These are phyloP conservation scores for Dendronephthya gigantea DNA, from an alignment of 64 coral and sea anemone species.

Conservation along the genomic window DNA sequence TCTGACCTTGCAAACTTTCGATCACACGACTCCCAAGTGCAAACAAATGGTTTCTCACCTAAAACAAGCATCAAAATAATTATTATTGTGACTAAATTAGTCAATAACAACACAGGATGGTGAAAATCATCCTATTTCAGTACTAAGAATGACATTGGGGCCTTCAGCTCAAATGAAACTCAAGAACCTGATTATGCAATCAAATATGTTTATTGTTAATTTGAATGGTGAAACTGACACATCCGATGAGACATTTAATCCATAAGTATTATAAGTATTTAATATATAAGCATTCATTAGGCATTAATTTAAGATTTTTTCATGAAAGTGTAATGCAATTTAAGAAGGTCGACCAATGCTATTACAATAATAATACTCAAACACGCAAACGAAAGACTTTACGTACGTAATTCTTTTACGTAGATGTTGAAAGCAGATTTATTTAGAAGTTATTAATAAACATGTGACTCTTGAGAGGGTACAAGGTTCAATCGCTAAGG, in stretches of 20 bases:
- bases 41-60: conserved; percentile 98
- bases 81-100: neutral
- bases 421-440: too few species aligned
- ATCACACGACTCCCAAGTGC: conserved; percentile 95
- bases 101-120: too few species aligned
- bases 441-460: neutral
- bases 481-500: neutral
- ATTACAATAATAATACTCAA: too few species aligned
- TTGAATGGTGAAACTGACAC: neutral
- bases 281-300: neutral
- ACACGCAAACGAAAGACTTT: too few species aligned
- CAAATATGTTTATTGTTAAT: neutral
- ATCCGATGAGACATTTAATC: neutral
- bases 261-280: neutral
- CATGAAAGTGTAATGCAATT: too few species aligned
- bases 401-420: too few species aligned
- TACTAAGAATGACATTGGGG: too few species aligned
- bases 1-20: conserved; percentile 92
- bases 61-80: neutral
- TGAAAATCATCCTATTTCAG: too few species aligned
- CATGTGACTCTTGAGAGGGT: neutral
- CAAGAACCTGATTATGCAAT: too few species aligned
- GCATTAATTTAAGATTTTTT: too few species aligned
- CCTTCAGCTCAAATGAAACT: too few species aligned
- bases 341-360: too few species aligned